Evolutionary conservation across 2,797 vertebrate species (phyloP).

Genomic region (Aotus griseimembra): DNA sequence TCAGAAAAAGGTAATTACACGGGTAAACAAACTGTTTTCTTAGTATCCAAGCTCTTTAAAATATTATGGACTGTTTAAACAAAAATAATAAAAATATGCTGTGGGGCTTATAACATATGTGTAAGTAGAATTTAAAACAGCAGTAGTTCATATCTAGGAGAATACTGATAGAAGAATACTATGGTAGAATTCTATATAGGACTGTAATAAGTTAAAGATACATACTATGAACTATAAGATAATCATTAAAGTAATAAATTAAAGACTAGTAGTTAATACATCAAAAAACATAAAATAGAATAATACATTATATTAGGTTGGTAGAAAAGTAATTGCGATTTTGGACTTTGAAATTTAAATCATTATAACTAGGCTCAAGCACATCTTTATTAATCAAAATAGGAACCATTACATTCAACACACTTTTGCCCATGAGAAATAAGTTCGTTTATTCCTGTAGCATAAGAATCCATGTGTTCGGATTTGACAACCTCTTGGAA

Average conservation of each 20-base stretch:
- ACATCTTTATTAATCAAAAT: not conserved
- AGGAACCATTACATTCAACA: not conserved
- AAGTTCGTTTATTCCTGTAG: not conserved
- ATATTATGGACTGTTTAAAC: not conserved
- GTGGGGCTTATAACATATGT: not conserved
- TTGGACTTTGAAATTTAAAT: not conserved
- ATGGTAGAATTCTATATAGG: not conserved
- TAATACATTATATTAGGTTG: not conserved
- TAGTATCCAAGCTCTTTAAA: not conserved
- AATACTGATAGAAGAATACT: not conserved
- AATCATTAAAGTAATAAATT: conserved; percentile 3
- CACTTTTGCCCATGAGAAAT: not conserved
- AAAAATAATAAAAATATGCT: not conserved
- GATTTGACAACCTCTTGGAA: not conserved
- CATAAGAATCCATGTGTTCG: not conserved
- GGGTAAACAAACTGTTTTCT: not conserved
- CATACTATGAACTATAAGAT: not conserved
- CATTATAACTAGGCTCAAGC: not conserved
- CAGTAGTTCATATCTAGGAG: not conserved
- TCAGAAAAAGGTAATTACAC: not conserved
- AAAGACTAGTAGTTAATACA: not conserved
- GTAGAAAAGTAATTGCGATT: not conserved
- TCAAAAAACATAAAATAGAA: not conserved
- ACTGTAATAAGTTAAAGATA: not conserved
- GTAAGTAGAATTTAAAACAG: not conserved